Conservation (phyloP, 2,113 vertebrate species). For the Chrysochloris asiatica region DNA sequence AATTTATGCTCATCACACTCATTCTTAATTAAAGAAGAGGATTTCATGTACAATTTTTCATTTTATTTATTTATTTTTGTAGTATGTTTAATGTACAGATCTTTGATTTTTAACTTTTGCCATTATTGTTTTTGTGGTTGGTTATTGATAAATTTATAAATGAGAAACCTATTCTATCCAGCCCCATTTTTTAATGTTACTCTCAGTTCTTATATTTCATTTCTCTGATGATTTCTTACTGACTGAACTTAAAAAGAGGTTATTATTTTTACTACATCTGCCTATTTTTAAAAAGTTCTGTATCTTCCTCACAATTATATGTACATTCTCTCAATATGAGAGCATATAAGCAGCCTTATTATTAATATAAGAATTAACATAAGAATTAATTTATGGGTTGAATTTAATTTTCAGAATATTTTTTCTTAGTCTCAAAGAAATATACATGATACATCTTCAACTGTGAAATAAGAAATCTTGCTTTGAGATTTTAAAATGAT, state of each 20-base stretch:
- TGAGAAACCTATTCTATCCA: neutral
- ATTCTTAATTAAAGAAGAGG: neutral
- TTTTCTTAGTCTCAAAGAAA: neutral
- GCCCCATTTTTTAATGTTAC: neutral
- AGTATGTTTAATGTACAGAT: neutral
- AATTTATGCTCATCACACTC: neutral
- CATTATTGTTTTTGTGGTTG: neutral
- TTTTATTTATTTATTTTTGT: neutral
- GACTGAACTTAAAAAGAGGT: neutral
- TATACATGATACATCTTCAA: neutral
- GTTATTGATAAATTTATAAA: neutral
- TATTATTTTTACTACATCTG: constrained; percentile 3
- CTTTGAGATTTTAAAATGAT: neutral
- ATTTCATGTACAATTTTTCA: neutral
- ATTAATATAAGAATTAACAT: no score
- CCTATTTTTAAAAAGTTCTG: neutral
- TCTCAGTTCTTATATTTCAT: constrained; percentile 27
- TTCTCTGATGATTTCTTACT: neutral
- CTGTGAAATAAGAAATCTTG: neutral
- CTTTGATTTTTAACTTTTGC: constrained; percentile 44
- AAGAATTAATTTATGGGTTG: no score
- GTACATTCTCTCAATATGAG: neutral
- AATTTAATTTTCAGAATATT: no score
- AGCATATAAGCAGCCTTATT: neutral
- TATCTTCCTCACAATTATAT: neutral